phyloP scores from a whole-genome alignment of 2,888 invertebrate genomes.

The Agonopterix heracliana region DNA sequence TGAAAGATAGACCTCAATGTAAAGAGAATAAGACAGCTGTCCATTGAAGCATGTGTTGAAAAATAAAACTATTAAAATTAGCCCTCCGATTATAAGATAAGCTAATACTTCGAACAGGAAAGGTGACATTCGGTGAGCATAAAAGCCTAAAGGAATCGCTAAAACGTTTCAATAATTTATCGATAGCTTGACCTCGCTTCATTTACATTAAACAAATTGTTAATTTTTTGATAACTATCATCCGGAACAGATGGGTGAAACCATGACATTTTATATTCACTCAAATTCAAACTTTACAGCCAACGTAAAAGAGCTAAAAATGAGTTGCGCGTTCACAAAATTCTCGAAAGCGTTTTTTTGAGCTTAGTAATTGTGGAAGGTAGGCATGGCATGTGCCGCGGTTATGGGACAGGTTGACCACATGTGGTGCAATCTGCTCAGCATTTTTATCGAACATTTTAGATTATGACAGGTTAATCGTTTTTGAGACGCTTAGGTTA shows the following conservation, averaged over 20 bases:
- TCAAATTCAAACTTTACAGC: slow-evolving; percentile 22
- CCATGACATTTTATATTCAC: slow-evolving; percentile 18
- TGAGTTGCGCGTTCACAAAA: slow-evolving; percentile 16
- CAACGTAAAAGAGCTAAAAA: slow-evolving; percentile 10
- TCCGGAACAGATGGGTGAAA: slow-evolving; percentile 67
- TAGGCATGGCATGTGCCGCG: slow-evolving; percentile 71
- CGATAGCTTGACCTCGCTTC: slow-evolving; percentile 63
- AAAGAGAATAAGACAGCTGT: slow-evolving; percentile 37
- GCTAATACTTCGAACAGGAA: slow-evolving; percentile 50
- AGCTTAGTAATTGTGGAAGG: slow-evolving; percentile 61
- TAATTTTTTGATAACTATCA: slow-evolving; percentile 75
- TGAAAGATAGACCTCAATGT: no score
- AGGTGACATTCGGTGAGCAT: slow-evolving; percentile 72
- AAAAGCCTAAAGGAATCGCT: slow-evolving; percentile 58
- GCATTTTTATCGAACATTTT: slow-evolving; percentile 59
- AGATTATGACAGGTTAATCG: slow-evolving; percentile 55
- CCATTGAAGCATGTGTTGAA: slow-evolving; percentile 29
- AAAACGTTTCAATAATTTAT: slow-evolving; percentile 66
- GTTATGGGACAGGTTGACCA: slow-evolving; percentile 74
- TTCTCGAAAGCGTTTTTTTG: slow-evolving; percentile 51
- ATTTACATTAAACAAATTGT: slow-evolving; percentile 77
- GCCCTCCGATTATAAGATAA: slow-evolving; percentile 59
- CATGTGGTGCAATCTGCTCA: slow-evolving; percentile 70
- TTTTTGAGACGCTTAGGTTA: slow-evolving; percentile 39
- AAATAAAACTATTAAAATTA: slow-evolving; percentile 53